These are phyloP conservation scores for Drosophila affinis DNA, from an alignment of 2,888 invertebrate genomes.

Conservation along the genomic window DNA sequence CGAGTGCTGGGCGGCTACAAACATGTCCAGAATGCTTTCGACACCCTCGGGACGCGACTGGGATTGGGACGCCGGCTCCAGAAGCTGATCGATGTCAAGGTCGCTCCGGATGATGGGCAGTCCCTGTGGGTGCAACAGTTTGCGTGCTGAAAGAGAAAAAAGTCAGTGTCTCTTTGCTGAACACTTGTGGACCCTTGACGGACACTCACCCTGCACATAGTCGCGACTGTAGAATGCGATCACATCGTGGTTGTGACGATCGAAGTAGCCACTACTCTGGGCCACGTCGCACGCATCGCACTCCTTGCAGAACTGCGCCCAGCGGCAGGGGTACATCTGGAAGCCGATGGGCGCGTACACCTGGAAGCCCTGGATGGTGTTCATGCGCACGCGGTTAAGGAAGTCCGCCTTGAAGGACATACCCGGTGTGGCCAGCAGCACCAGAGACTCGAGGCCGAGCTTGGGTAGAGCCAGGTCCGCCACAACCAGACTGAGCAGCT, in stretches of 20 bases:
- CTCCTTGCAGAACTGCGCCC: slow-evolving; percentile 86
- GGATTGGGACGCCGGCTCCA: slow-evolving; percentile 57
- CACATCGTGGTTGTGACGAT: slow-evolving; percentile 88
- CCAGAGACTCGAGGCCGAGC: slow-evolving; percentile 89
- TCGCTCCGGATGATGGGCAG: slow-evolving; percentile 88
- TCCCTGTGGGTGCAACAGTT: slow-evolving; percentile 84
- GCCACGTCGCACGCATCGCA: slow-evolving; percentile 87
- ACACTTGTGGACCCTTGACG: neutral
- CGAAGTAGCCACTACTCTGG: slow-evolving; percentile 91
- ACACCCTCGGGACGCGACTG: slow-evolving; percentile 20
- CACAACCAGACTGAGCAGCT: slow-evolving; percentile 85
- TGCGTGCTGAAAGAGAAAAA: slow-evolving; percentile 85
- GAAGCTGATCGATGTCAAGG: slow-evolving; percentile 86
- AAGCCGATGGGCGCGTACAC: slow-evolving; percentile 97
- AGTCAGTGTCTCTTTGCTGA: too few relatives aligned
- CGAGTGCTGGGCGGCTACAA: slow-evolving; percentile 86
- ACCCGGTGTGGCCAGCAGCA: slow-evolving; percentile 88
- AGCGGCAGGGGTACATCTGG: slow-evolving; percentile 89
- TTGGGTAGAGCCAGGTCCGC: slow-evolving; percentile 89
- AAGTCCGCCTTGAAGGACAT: slow-evolving; percentile 92
- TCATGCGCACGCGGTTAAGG: slow-evolving; percentile 97
- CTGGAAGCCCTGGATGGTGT: slow-evolving; percentile 94
- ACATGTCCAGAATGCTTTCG: slow-evolving; percentile 88
- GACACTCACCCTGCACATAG: slow-evolving; percentile 87
- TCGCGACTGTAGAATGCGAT: slow-evolving; percentile 93